Conservation (phyloP, 2,113 vertebrate genomes). For the Strigops habroptila region DNA sequence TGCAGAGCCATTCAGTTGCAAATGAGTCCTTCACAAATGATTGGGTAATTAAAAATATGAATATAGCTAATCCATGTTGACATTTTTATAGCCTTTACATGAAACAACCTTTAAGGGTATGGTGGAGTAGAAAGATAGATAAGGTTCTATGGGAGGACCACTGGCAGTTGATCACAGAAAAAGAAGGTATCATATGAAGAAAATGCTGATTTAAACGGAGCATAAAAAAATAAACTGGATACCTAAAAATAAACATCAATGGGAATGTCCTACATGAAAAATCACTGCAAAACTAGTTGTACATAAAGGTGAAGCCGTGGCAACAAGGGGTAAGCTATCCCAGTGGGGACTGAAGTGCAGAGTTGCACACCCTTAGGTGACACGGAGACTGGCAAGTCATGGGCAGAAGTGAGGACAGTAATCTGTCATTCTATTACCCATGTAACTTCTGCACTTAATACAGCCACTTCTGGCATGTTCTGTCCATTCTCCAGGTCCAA, state of each 20-base stretch:
- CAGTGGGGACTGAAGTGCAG: not conserved
- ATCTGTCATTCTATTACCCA: not conserved
- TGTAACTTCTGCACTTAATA: not conserved
- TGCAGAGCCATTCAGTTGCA: constrained; percentile 21
- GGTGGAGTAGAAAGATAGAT: constrained; percentile 58
- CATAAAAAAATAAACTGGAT: constrained; percentile 31
- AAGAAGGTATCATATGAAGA: constrained; percentile 25
- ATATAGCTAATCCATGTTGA: constrained; percentile 62
- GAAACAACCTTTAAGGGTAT: constrained; percentile 60
- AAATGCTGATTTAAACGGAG: constrained; percentile 16
- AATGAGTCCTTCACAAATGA: constrained; percentile 21
- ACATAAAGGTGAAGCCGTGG: not conserved
- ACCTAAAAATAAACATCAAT: constrained; percentile 69
- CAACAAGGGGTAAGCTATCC: not conserved
- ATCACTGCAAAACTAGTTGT: not conserved
- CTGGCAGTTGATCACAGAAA: constrained; percentile 69
- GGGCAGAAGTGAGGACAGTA: not conserved
- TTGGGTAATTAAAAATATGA: constrained; percentile 68
- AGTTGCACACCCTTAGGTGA: not conserved
- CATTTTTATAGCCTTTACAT: constrained; percentile 66
- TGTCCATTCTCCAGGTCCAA: not conserved
- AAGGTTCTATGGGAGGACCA: constrained; percentile 52
- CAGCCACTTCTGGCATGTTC: not conserved
- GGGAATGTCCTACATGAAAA: constrained; percentile 52
- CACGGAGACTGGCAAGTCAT: not conserved